Percentiles rank a stretch among this genome's conserved stretches.
Evolutionary conservation across 2,113 vertebrate genomes (phyloP).

Genomic region (Pelvicachromis taeniatus): DNA sequence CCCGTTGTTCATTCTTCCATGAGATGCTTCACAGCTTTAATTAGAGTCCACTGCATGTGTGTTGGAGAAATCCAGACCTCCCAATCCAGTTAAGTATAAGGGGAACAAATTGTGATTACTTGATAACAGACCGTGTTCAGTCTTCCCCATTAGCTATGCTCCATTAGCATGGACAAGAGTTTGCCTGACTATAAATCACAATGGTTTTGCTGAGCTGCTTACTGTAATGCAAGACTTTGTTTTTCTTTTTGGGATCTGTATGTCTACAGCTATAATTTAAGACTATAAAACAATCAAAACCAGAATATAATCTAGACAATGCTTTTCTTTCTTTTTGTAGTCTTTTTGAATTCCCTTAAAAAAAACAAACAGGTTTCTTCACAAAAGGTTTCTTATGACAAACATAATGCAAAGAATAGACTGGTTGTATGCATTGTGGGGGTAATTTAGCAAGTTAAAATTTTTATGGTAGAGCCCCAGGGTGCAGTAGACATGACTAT

Average conservation of each 20-base stretch:
- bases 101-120: conserved; percentile 64
- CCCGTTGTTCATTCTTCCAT: conserved; percentile 33
- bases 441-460: neutral
- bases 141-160: conserved; percentile 49
- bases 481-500: neutral
- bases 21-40: conserved; percentile 48
- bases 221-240: conserved; percentile 10
- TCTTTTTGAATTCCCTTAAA: neutral
- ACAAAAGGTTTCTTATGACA: neutral
- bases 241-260: neutral
- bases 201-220: neutral
- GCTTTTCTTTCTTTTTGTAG: neutral
- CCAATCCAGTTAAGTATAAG: conserved; percentile 34
- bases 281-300: neutral
- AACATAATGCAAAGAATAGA: neutral
- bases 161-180: conserved; percentile 51
- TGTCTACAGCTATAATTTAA: neutral
- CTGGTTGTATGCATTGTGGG: neutral
- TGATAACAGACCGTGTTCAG: conserved; percentile 52
- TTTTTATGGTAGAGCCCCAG: neutral
- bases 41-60: conserved; percentile 38
- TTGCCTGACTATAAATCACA: conserved; percentile 50
- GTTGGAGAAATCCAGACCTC: conserved; percentile 35
- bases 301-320: neutral
- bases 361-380: neutral